phyloP scores from a whole-genome alignment of 2,797 vertebrate species.

The Aphelocoma californica region DNA sequence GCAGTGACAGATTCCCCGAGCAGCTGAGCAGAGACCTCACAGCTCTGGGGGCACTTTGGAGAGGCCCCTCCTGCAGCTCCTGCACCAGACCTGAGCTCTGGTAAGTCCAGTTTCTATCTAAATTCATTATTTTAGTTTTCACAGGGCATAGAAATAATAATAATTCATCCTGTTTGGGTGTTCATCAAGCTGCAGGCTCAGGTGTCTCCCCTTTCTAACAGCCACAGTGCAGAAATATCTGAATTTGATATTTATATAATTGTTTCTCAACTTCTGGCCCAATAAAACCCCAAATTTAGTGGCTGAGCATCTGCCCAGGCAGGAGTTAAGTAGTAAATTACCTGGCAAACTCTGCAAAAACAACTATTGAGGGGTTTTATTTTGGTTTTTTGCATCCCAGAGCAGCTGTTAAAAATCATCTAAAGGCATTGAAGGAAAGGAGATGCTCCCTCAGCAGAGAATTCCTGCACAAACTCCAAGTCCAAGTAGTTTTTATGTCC shows the following conservation, averaged over 20 bases:
- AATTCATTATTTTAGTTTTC: background rate
- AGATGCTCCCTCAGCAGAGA: background rate
- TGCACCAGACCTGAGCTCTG: background rate
- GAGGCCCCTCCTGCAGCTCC: background rate
- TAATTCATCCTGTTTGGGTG: accelerated
- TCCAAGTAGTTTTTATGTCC: background rate
- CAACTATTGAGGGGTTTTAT: accelerated
- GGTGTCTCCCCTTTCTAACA: accelerated
- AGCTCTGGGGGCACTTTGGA: background rate
- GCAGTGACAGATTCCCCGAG: background rate
- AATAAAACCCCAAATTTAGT: background rate
- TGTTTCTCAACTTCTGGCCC: background rate
- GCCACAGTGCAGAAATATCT: accelerated
- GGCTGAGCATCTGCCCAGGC: background rate
- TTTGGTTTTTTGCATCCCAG: background rate
- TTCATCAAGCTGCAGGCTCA: background rate
- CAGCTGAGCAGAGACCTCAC: background rate
- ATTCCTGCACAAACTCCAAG: too few species aligned
- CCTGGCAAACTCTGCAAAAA: background rate
- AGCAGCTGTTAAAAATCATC: background rate
- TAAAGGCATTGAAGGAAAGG: background rate
- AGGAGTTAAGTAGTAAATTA: accelerated
- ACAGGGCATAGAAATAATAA: background rate
- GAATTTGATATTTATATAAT: background rate
- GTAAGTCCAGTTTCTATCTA: background rate